These are phyloP conservation scores for Amphiduros pacificus DNA, from an alignment of 2,888 invertebrate genomes.

Conservation along the genomic window DNA sequence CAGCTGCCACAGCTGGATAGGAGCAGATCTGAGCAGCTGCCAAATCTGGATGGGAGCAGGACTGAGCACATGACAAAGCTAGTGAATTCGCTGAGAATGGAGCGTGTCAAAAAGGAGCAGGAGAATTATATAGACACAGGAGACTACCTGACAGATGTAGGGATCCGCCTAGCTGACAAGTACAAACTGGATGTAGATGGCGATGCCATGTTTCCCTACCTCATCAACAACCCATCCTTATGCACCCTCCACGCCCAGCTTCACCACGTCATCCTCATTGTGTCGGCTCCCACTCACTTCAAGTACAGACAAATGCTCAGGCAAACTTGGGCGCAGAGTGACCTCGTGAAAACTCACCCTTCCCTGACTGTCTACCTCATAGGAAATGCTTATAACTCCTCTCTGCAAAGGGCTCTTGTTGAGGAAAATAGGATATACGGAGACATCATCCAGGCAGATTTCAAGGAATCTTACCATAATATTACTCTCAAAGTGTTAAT, in stretches of 20 bases:
- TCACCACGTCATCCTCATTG: neutral
- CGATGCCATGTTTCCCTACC: neutral
- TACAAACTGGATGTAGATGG: no score
- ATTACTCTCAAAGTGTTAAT: neutral
- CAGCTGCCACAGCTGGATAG: no score
- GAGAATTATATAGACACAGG: no score
- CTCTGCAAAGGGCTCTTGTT: neutral
- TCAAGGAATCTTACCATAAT: neutral
- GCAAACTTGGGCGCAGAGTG: neutral
- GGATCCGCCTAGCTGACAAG: no score
- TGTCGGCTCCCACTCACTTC: neutral
- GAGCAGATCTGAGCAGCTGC: no score
- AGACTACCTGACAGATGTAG: no score
- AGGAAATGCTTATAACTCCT: neutral
- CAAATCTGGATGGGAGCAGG: no score
- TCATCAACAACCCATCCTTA: neutral
- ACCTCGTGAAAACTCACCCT: neutral
- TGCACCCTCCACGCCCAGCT: neutral
- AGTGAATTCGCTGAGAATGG: no score
- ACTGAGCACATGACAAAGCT: no score
- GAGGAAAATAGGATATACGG: neutral
- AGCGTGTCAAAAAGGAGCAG: no score
- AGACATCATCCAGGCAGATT: neutral
- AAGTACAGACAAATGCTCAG: neutral
- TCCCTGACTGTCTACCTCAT: neutral